phyloP scores from a whole-genome alignment of 2,888 invertebrate species.

The Polyommatus iphigenia region DNA sequence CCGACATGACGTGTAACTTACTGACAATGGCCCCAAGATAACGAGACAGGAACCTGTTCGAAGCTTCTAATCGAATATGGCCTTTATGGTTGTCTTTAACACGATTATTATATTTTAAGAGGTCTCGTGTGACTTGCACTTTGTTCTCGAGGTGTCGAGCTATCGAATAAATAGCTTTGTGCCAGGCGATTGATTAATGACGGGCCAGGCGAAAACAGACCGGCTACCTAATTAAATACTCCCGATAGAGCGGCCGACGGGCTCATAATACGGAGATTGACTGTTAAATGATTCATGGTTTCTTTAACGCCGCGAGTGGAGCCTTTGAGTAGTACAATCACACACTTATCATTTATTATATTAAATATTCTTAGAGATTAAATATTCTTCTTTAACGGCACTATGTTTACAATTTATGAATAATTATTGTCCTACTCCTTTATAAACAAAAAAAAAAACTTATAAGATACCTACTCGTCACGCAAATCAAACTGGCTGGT shows the following conservation, averaged over 20 bases:
- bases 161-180: constrained; percentile 68
- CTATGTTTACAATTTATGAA: not conserved
- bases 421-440: not conserved
- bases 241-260: constrained; percentile 50
- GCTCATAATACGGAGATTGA: constrained; percentile 51
- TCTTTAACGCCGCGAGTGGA: constrained; percentile 29
- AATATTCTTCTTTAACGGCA: not conserved
- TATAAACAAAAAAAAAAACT: not conserved
- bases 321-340: not conserved
- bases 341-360: constrained; percentile 14
- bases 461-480: not conserved
- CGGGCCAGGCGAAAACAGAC: constrained; percentile 69
- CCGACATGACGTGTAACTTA: constrained; percentile 59
- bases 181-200: constrained; percentile 77
- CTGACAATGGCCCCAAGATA: constrained; percentile 66
- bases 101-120: constrained; percentile 80
- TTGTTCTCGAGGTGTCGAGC: constrained; percentile 68
- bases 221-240: constrained; percentile 74
- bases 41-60: constrained; percentile 75
- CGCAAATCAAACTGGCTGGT: not conserved
- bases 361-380: not conserved
- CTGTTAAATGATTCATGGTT: constrained; percentile 42
- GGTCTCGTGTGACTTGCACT: constrained; percentile 76
- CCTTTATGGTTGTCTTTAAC: constrained; percentile 77
- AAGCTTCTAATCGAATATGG: constrained; percentile 75